Evolutionary conservation across 2,888 invertebrate species (phyloP), one percentile per base, ranked within the genome.

Genomic region (Stenolophus ochropezus): DNA sequence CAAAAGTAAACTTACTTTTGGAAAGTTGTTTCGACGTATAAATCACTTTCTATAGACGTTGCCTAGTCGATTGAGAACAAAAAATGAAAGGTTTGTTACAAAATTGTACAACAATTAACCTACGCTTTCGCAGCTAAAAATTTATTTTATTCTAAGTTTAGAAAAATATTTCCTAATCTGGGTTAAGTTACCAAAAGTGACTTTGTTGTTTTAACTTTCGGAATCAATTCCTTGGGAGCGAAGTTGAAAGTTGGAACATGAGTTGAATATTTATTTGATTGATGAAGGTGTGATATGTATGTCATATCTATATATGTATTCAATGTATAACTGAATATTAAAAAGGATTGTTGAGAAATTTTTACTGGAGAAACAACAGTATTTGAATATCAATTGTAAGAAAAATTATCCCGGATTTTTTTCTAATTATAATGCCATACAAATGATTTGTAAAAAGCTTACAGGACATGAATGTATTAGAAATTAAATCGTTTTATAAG

Each of bases 11-110:
- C 65, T 65, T 47, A 18, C 69, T 71, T 79, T 79, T 49, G 69
- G 79, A 79, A 79, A 79, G 79, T 79, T 79, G 79, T 69, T 79
- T 20, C 65, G 47, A 49, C 16, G 20, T 79, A 79, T 79, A 71
- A 79, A 79, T 79, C 79, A 79, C 79, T 79, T 79, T 79, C 79
- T 79, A 79, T 51, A 11, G 33, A 73, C 73, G 49, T 47, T 21
- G 25, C 16, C 65, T 73, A 27, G 69, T 79, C 20, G 69, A 79
- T 79, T 69, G 53, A 71, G 23, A n/a, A 79, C 51, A 33, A 71
- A 78, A 79, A 79, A 53, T 69, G 51, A 79, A 79, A 69, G 69
- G 51, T 27, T 53, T 51, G 2, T 79, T 51, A 69, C 73, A 25
- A 73, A 73, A 73, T 73, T 73, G 16, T 49, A 49, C 73, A 20